phyloP scores from a whole-genome alignment of 2,888 invertebrate genomes.

The Amiota mariae region DNA sequence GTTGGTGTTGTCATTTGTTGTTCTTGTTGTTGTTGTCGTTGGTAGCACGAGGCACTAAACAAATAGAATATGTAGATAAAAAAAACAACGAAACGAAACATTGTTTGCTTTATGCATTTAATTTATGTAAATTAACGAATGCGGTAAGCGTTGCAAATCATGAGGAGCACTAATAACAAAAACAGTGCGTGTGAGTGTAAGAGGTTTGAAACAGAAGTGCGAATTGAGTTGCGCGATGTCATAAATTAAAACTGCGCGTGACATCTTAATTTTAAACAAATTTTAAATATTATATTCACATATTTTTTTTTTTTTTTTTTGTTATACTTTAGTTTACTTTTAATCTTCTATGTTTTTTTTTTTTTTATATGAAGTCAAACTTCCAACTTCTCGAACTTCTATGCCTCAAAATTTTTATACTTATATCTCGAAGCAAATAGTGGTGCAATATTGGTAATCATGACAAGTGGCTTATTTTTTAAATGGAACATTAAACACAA shows the following conservation, averaged over 20 bases:
- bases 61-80: conserved; percentile 38
- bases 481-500: no score
- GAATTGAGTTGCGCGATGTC: neutral
- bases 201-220: neutral
- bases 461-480: no score
- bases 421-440: no score
- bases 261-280: conserved; percentile 55
- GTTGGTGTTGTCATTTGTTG: neutral
- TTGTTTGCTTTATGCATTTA: conserved; percentile 49
- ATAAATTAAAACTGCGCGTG: conserved; percentile 47
- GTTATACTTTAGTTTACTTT: no score
- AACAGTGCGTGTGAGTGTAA: no score
- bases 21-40: neutral
- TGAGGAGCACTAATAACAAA: neutral
- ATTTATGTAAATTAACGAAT: conserved; percentile 59
- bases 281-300: no score
- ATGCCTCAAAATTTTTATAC: no score
- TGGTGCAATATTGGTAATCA: no score
- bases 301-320: no score
- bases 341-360: no score
- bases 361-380: no score
- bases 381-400: no score
- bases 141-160: neutral
- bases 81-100: conserved; percentile 19
- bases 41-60: neutral